phyloP scores from a whole-genome alignment of 1,140 invertebrate genomes.

The Drosophila equinoxialis region DNA sequence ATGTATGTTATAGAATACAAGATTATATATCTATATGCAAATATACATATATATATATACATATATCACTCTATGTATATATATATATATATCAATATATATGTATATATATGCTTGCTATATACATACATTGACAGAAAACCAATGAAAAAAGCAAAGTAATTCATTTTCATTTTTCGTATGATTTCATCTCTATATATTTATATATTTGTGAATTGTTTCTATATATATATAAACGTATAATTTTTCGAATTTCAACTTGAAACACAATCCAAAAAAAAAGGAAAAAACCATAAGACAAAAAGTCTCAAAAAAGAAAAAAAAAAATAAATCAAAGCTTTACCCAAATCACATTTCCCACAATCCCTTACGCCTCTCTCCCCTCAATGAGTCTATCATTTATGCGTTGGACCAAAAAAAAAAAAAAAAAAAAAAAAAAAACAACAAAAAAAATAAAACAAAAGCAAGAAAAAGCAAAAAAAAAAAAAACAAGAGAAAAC shows the following conservation, averaged over 20 bases:
- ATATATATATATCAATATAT: too few relatives aligned
- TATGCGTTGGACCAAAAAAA: constrained; percentile 76
- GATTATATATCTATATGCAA: constrained; percentile 45
- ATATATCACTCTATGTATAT: constrained; percentile 27
- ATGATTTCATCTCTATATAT: constrained; percentile 31
- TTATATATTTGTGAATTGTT: constrained; percentile 30
- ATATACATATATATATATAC: constrained; percentile 42
- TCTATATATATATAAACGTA: constrained; percentile 23
- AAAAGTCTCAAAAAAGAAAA: constrained; percentile 22
- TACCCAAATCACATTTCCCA: constrained; percentile 79
- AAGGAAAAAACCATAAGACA: constrained; percentile 5
- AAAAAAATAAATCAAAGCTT: constrained; percentile 41
- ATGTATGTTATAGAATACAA: constrained; percentile 30
- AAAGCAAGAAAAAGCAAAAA: constrained; percentile 48
- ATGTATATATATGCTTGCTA: background rate
- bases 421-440: constrained; percentile 46
- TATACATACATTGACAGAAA: constrained; percentile 3
- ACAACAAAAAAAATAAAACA: constrained; percentile 40
- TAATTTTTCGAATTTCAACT: constrained; percentile 47
- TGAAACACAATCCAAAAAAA: constrained; percentile 26
- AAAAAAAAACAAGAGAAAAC: constrained; percentile 46
- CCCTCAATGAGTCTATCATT: constrained; percentile 83
- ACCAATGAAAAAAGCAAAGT: constrained; percentile 8
- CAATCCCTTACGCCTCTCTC: constrained; percentile 80
- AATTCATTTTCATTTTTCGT: constrained; percentile 32